Percentiles rank a stretch among this genome's conserved stretches.
Evolutionary conservation across 2,113 vertebrate genomes (phyloP).

Genomic region (Mastomys coucha): DNA sequence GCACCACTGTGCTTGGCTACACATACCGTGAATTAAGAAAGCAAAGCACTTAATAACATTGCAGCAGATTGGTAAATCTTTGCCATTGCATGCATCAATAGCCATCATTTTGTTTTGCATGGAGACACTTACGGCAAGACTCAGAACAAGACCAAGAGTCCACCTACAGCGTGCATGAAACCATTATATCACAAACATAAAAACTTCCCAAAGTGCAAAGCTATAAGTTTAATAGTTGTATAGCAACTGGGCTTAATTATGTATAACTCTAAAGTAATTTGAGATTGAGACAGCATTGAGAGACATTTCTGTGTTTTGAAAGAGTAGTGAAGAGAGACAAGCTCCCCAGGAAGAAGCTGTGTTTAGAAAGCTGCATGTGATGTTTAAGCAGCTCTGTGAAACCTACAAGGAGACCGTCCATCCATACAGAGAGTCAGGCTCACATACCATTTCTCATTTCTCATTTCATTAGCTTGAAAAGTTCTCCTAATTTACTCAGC

Average conservation of each 20-base stretch:
- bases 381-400: background rate
- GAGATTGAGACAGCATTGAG: background rate
- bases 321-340: background rate
- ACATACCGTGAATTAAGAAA: background rate
- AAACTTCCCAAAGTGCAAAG: background rate
- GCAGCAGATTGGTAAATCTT: background rate
- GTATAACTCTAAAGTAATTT: background rate
- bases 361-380: background rate
- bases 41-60: background rate
- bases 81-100: background rate
- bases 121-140: background rate
- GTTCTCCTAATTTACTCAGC: background rate
- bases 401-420: background rate
- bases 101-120: background rate
- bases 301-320: background rate
- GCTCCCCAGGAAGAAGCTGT: background rate
- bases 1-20: background rate
- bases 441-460: background rate
- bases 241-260: background rate
- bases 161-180: background rate
- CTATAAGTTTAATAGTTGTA: background rate
- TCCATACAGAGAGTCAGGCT: background rate
- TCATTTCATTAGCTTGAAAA: background rate
- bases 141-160: background rate
- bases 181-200: background rate